Conservation (phyloP, 1,140 invertebrate species). For the Eumeta japonica region DNA sequence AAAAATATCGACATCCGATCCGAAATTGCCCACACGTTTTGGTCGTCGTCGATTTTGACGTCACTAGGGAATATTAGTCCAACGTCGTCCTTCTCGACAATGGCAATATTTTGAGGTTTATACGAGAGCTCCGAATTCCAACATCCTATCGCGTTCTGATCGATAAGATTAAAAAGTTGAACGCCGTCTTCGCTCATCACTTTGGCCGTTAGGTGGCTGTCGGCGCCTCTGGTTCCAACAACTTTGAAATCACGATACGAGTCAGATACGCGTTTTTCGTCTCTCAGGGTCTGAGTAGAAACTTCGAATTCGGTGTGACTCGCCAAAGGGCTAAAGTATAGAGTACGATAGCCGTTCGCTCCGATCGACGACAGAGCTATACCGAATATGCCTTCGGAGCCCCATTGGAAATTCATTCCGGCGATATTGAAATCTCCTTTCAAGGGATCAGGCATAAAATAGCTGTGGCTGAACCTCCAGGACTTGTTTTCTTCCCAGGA, state of each 20-base stretch:
- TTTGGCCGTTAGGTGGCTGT: conserved; percentile 69
- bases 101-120: conserved; percentile 64
- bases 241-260: conserved; percentile 73
- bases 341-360: conserved; percentile 64
- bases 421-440: conserved; percentile 75
- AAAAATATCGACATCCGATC: conserved; percentile 79
- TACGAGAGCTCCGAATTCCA: conserved; percentile 72
- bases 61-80: conserved; percentile 76
- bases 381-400: conserved; percentile 77
- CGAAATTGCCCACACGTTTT: conserved; percentile 74
- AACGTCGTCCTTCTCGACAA: conserved; percentile 72
- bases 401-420: conserved; percentile 81
- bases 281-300: conserved; percentile 69
- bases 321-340: conserved; percentile 76
- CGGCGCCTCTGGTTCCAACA: conserved; percentile 65
- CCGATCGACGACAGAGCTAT: conserved; percentile 68
- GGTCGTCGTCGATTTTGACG: conserved; percentile 68
- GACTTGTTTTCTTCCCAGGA: conserved; percentile 73
- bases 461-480: conserved; percentile 75
- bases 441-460: conserved; percentile 76
- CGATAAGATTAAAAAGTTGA: conserved; percentile 74
- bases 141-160: conserved; percentile 77
- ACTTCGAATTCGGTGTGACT: conserved; percentile 76
- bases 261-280: conserved; percentile 63
- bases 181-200: conserved; percentile 72